Percentiles rank a stretch among this genome's conserved stretches.
phyloP scores from a whole-genome alignment of 2,113 vertebrate genomes.

The Scartelaos histophorus region DNA sequence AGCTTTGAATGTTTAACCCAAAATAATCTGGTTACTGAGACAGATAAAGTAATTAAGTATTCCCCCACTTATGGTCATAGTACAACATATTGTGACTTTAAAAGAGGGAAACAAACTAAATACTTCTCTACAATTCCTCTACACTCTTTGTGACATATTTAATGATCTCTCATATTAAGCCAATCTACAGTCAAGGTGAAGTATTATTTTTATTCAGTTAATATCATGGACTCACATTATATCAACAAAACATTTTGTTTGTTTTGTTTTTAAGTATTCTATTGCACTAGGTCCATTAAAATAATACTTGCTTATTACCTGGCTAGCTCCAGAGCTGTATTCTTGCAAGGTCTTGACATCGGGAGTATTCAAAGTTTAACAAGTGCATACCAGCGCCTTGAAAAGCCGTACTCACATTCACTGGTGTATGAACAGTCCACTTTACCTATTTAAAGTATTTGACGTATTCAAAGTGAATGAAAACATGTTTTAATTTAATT shows the following conservation, averaged over 20 bases:
- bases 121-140: background rate
- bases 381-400: background rate
- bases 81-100: background rate
- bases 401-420: background rate
- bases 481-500: constrained; percentile 3
- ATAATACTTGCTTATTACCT: background rate
- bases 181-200: background rate
- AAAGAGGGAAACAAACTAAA: background rate
- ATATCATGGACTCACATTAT: background rate
- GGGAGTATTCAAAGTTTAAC: background rate
- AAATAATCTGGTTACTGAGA: background rate
- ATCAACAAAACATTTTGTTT: background rate
- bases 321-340: background rate
- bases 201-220: background rate
- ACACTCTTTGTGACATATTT: background rate
- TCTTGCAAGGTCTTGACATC: background rate
- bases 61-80: background rate
- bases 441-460: background rate
- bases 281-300: background rate
- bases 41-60: background rate
- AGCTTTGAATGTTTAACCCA: constrained; percentile 69
- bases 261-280: background rate
- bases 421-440: constrained; percentile 4
- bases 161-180: background rate
- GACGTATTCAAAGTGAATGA: background rate